These are phyloP conservation scores for Hemaris fuciformis DNA, from an alignment of 2,888 invertebrate genomes.

Conservation along the genomic window DNA sequence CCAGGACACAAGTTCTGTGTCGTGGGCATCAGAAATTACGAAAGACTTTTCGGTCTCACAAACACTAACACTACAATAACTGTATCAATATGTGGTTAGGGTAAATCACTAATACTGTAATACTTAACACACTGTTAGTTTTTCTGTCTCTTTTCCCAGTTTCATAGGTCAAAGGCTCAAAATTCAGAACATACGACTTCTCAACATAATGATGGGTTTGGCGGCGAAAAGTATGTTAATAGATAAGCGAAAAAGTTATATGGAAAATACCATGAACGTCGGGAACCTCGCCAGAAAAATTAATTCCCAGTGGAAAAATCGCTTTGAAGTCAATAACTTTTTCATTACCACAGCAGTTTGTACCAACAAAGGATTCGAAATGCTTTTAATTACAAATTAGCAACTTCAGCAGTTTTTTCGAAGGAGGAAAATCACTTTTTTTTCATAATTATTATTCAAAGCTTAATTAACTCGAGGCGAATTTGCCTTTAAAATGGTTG, in stretches of 20 bases:
- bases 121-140: too few species aligned
- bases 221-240: slow-evolving; percentile 53
- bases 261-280: slow-evolving; percentile 16
- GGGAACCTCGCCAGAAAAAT: slow-evolving; percentile 16
- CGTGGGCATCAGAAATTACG: too few species aligned
- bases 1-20: too few species aligned
- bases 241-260: slow-evolving; percentile 21
- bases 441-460: slow-evolving; percentile 69
- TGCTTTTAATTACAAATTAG: slow-evolving; percentile 68
- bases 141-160: too few species aligned
- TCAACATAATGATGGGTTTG: too few species aligned
- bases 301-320: slow-evolving; percentile 32
- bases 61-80: too few species aligned
- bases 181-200: too few species aligned
- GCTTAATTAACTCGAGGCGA: slow-evolving; percentile 64
- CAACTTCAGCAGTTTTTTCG: slow-evolving; percentile 57
- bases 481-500: slow-evolving; percentile 27
- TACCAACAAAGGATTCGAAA: slow-evolving; percentile 58
- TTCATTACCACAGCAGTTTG: slow-evolving; percentile 43
- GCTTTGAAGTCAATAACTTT: slow-evolving; percentile 32
- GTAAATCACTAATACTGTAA: too few species aligned
- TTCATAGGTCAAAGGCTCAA: too few species aligned
- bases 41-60: too few species aligned
- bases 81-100: too few species aligned
- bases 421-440: slow-evolving; percentile 52